Base-by-base conservation (phyloP, 37 sponge, comb jelly and placozoan species). In the Haliclona indistincta region DNA sequence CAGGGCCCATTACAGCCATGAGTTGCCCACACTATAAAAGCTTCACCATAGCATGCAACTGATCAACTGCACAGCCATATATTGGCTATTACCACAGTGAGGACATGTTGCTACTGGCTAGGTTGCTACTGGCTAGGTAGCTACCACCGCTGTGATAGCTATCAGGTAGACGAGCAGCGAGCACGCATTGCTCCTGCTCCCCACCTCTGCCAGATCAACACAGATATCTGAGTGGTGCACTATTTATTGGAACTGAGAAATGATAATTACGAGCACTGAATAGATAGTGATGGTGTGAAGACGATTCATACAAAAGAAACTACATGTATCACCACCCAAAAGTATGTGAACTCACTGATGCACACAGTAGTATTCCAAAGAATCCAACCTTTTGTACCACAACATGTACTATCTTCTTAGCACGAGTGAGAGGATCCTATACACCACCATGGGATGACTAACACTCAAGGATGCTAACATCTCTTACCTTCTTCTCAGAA, bases 321-420 rank as follows among this genome's bases (percentile, higher is more conserved):
- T 47, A 47, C 51, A 47, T 17, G 15, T 47, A 47, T 10, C 15
- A 10, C 10, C 10, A 15, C 13, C 15, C 51, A 47, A 17, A 47
- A 47, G 15, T 47, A 47, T 47, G 51, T 47, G 15, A 22, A 88
- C 91, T 79, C 47, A 90, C 95, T 0, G 96, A 95, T 33, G 99
- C 99, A 79, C 91, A 90, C 36, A 99, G 83, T 0, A 99, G 85
- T 20, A 99, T 99, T 11, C 99, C 99, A 25, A 95, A 79, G 78
- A 99, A 99, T 4, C 99, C 99, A 22, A 89, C 94, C 47, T 75
- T 72, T 55, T 95, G 82, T 0, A 99, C 96, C 62, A 99, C 78
- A 10, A 78, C 45, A 67, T 99, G 91, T 2, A 99, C 77, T 0
- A 65, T 71, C 39, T 75, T 84, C 96, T 95, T 99, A 33, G 89